These are phyloP conservation scores for Eilema sororculum DNA, from an alignment of 2,888 invertebrate genomes.

Conservation along the genomic window DNA sequence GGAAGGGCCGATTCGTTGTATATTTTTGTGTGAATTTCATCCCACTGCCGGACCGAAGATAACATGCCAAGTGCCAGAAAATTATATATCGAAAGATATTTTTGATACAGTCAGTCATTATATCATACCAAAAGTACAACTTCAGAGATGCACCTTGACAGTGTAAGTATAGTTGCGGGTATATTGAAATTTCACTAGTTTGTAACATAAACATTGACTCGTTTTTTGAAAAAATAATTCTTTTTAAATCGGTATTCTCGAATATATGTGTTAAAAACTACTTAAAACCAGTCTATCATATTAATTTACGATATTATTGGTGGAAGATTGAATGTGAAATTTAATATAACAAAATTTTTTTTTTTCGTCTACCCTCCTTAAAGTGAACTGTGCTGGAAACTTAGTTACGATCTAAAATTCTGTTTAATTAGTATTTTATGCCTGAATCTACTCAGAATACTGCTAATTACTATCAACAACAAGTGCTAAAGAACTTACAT, in stretches of 20 bases:
- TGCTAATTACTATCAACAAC: no score
- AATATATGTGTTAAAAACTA: background rate
- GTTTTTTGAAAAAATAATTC: background rate
- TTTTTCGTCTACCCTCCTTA: no score
- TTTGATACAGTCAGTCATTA: conserved; percentile 94
- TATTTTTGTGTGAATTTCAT: conserved; percentile 93
- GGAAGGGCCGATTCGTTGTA: conserved; percentile 91
- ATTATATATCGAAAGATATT: conserved; percentile 92
- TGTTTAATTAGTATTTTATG: no score
- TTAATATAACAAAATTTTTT: no score
- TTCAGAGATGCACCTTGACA: conserved; percentile 92
- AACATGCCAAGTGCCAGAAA: conserved; percentile 93
- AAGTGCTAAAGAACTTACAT: no score
- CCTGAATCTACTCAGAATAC: no score
- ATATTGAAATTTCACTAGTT: conserved; percentile 11
- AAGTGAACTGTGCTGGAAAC: no score
- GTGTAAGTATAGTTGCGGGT: conserved; percentile 87
- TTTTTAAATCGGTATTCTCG: background rate
- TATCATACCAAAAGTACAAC: conserved; percentile 93
- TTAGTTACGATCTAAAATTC: no score
- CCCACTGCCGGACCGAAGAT: conserved; percentile 92
- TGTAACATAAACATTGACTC: conserved; percentile 23
- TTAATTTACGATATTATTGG: no score
- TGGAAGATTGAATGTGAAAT: background rate
- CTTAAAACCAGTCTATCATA: background rate